A percentile compares a stretch with the other conserved stretches of the same genome.
Conservation (phyloP, 1,140 invertebrate genomes). For the Orchestia grillus region DNA sequence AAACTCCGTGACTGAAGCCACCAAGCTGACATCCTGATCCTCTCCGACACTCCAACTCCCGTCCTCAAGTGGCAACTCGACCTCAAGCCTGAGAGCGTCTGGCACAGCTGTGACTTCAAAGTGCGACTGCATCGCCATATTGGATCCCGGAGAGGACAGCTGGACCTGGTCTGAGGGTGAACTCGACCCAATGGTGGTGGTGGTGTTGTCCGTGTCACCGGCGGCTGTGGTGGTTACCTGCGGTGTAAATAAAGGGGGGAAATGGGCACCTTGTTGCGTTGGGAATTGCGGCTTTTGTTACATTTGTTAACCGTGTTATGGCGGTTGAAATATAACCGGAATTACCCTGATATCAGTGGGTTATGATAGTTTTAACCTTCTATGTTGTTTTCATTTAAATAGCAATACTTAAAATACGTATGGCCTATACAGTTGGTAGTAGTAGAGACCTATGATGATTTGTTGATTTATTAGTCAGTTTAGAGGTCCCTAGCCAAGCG, state of each 20-base stretch:
- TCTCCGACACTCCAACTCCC: no score
- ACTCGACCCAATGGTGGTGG: background rate
- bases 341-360: no score
- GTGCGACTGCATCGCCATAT: background rate
- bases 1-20: slow-evolving; percentile 3
- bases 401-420: no score
- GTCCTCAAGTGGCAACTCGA: background rate
- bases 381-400: no score
- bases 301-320: no score
- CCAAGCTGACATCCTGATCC: background rate
- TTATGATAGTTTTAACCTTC: no score
- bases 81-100: background rate
- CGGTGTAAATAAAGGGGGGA: background rate
- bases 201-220: background rate
- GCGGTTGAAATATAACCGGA: no score
- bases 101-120: background rate
- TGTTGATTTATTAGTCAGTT: no score
- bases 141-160: background rate
- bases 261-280: background rate
- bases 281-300: background rate
- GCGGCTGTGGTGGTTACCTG: background rate
- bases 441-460: no score
- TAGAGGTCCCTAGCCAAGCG: no score
- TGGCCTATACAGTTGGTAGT: no score
- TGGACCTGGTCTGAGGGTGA: background rate